Conservation (phyloP, 2,113 vertebrate genomes). For the Passer domesticus region DNA sequence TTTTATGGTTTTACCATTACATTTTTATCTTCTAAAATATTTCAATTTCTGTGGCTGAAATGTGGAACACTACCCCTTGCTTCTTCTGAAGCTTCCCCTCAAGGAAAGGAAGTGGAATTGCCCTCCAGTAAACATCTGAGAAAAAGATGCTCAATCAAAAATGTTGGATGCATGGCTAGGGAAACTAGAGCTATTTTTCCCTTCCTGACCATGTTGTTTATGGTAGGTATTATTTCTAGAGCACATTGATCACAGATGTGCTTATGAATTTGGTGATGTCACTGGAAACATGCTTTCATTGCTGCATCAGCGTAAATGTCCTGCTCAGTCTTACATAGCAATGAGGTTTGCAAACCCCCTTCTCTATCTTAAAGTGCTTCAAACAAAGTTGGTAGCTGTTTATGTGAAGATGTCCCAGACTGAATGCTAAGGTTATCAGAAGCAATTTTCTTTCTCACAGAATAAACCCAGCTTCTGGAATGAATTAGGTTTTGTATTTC, state of each 20-base stretch:
- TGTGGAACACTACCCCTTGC: neutral
- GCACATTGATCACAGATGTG: neutral
- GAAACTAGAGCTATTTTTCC: neutral
- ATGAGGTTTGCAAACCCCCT: neutral
- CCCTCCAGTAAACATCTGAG: neutral
- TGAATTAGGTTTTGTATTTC: neutral
- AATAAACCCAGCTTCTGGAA: neutral
- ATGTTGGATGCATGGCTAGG: neutral
- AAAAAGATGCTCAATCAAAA: neutral
- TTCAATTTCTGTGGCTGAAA: neutral
- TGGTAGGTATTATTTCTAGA: neutral
- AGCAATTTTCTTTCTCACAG: neutral
- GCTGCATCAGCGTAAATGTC: rapidly evolving
- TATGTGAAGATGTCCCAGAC: neutral
- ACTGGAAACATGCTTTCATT: neutral
- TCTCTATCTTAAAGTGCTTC: neutral
- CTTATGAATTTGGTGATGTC: neutral
- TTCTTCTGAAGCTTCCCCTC: neutral
- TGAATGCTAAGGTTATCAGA: neutral
- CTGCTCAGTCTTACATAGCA: neutral
- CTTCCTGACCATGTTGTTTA: neutral
- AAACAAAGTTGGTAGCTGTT: neutral
- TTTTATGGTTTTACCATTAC: neutral
- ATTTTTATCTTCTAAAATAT: neutral
- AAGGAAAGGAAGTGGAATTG: neutral